Conservation (phyloP, 2,113 vertebrate genomes). For the Phalacrocorax brasilianus region DNA sequence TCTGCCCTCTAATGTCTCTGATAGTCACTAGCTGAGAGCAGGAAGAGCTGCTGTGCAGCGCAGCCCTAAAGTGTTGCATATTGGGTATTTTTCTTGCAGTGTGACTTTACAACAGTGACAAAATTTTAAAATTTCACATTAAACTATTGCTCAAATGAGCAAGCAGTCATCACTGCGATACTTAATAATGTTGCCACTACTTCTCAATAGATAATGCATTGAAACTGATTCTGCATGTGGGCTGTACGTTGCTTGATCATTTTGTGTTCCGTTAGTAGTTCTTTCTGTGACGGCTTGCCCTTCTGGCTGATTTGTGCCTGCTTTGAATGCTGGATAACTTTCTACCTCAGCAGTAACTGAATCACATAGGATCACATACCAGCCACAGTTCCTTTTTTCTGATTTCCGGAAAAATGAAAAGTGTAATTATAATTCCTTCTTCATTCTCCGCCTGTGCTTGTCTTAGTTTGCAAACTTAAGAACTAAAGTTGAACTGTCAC, state of each 20-base stretch:
- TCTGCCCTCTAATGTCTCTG: not conserved
- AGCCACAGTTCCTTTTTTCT: not conserved
- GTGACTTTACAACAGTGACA: not conserved
- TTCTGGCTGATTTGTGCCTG: not conserved
- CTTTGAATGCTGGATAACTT: not conserved
- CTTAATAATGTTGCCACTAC: not conserved
- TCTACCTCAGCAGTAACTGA: not conserved
- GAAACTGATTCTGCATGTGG: not conserved
- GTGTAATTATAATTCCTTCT: not conserved
- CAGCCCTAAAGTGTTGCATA: not conserved
- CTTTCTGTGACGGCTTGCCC: not conserved
- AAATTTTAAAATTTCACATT: not conserved
- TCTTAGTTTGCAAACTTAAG: not conserved
- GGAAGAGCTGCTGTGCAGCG: not conserved
- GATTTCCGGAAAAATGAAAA: not conserved
- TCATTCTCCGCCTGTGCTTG: not conserved
- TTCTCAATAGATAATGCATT: not conserved
- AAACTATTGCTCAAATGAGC: not conserved
- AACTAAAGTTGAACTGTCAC: not conserved
- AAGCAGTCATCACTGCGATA: not conserved
- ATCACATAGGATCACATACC: not conserved
- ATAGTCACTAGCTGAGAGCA: not conserved
- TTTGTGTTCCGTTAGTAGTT: not conserved
- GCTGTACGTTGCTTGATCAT: not conserved
- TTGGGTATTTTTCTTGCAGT: not conserved